Percentiles rank a stretch among this genome's conserved stretches.
phyloP scores from a whole-genome alignment of 2,113 vertebrate genomes.

The Triplophysa siluroides region DNA sequence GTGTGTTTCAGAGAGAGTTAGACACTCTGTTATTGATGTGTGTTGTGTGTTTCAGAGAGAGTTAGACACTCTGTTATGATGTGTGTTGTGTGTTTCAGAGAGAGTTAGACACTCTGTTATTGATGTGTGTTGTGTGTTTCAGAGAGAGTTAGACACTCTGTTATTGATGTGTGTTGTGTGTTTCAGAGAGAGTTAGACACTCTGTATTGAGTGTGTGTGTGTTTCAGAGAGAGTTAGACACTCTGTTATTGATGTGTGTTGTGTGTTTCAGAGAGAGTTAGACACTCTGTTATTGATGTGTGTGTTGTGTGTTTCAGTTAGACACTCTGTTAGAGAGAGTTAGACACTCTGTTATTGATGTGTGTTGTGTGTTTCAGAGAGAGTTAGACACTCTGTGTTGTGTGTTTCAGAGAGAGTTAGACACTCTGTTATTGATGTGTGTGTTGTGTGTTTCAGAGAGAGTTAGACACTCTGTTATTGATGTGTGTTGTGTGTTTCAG shows the following conservation, averaged over 20 bases:
- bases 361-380: conserved; percentile 76
- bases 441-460: conserved; percentile 79
- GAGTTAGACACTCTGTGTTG: conserved; percentile 81
- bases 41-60: conserved; percentile 82
- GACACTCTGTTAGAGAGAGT: conserved; percentile 88
- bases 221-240: conserved; percentile 92
- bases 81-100: conserved; percentile 75
- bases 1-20: conserved; percentile 87
- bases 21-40: conserved; percentile 64
- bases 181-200: conserved; percentile 92
- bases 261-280: conserved; percentile 87
- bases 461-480: conserved; percentile 78
- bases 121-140: conserved; percentile 53
- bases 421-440: conserved; percentile 59
- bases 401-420: conserved; percentile 89
- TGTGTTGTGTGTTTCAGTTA: conserved; percentile 77
- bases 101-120: conserved; percentile 81
- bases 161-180: conserved; percentile 28
- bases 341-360: conserved; percentile 70
- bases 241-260: neutral
- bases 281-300: conserved; percentile 64
- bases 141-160: conserved; percentile 90
- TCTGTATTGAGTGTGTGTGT: conserved; percentile 11
- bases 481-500: conserved; percentile 68
- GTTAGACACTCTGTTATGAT: conserved; percentile 74